These are phyloP conservation scores for Hemaris fuciformis DNA, from an alignment of 2,888 invertebrate genomes.

Conservation along the genomic window DNA sequence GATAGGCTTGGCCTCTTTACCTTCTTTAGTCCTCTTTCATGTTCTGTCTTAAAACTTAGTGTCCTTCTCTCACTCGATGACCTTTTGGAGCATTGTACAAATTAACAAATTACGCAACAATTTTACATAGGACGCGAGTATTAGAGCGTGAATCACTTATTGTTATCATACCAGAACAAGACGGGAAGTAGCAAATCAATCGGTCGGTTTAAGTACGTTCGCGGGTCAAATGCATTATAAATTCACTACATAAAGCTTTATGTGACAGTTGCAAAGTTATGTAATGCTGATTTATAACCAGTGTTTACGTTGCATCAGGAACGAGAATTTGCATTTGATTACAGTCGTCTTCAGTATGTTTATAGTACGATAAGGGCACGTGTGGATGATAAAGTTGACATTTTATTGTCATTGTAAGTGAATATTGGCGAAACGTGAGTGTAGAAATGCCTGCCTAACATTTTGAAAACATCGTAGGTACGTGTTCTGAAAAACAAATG, in stretches of 20 bases:
- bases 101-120: constrained; percentile 3
- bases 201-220: constrained; percentile 1
- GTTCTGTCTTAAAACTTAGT: too few relatives aligned
- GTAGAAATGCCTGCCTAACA: too few relatives aligned
- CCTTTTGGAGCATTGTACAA: not conserved
- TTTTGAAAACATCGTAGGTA: too few relatives aligned
- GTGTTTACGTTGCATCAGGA: not conserved
- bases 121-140: constrained; percentile 3
- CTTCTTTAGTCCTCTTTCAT: too few relatives aligned
- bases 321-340: not conserved
- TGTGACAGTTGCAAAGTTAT: constrained; percentile 23
- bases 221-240: constrained; percentile 26
- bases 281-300: not conserved
- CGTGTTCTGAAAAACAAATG: too few relatives aligned
- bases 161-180: constrained; percentile 14
- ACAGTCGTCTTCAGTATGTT: not conserved
- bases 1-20: too few relatives aligned
- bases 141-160: constrained; percentile 13
- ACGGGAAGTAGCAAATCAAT: constrained; percentile 28
- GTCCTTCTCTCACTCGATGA: too few relatives aligned
- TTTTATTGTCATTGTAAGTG: not conserved
- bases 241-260: constrained; percentile 29
- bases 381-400: not conserved
- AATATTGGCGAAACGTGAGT: not conserved
- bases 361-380: not conserved